phyloP scores from a whole-genome alignment of 2,797 vertebrate genomes.

The Sebastes reedi region DNA sequence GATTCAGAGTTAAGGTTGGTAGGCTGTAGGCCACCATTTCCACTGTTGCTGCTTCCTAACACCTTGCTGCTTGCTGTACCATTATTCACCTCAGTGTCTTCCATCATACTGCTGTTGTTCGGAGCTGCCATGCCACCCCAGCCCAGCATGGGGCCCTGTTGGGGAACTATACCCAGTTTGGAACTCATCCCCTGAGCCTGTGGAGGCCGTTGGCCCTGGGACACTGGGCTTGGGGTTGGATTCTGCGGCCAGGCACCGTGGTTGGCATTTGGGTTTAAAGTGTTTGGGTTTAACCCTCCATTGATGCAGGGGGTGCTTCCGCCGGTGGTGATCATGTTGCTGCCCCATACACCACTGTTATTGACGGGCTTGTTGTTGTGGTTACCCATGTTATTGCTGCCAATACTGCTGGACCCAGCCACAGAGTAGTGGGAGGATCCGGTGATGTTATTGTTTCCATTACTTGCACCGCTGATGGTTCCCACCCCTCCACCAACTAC shows the following conservation, averaged over 20 bases:
- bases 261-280: slow-evolving; percentile 96
- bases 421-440: slow-evolving; percentile 79
- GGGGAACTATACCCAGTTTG: slow-evolving; percentile 86
- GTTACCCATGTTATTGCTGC: slow-evolving; percentile 94
- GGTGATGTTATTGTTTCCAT: slow-evolving; percentile 80
- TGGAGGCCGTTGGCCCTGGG: slow-evolving; percentile 87
- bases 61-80: slow-evolving; percentile 92
- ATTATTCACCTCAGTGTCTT: slow-evolving; percentile 90
- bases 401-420: slow-evolving; percentile 76
- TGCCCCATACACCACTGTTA: slow-evolving; percentile 87
- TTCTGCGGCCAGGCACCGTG: slow-evolving; percentile 93
- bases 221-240: slow-evolving; percentile 81
- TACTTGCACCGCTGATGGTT: slow-evolving; percentile 80
- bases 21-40: slow-evolving; percentile 92
- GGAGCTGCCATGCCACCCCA: slow-evolving; percentile 91
- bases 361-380: slow-evolving; percentile 85
- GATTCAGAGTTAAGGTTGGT: slow-evolving; percentile 97
- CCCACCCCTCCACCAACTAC: slow-evolving; percentile 72
- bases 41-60: slow-evolving; percentile 80
- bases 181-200: slow-evolving; percentile 92
- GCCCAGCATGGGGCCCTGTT: slow-evolving; percentile 86
- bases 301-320: slow-evolving; percentile 86
- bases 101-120: slow-evolving; percentile 80
- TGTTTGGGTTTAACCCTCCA: slow-evolving; percentile 93
- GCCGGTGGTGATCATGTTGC: slow-evolving; percentile 59